phyloP scores from a whole-genome alignment of 2,113 vertebrate genomes.

The Notiomystis cincta region DNA sequence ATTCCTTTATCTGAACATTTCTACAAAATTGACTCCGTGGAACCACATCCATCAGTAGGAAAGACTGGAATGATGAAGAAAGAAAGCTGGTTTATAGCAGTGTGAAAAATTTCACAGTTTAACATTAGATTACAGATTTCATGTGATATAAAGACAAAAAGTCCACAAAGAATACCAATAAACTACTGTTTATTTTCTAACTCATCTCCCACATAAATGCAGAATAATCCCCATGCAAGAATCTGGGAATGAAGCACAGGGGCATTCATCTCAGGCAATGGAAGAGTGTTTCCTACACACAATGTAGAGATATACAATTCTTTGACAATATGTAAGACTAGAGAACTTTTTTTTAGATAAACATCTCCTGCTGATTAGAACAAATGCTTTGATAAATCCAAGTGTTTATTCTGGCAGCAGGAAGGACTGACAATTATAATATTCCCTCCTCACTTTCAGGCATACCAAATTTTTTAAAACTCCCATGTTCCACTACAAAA shows the following conservation, averaged over 20 bases:
- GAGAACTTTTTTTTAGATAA: not conserved
- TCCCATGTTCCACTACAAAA: not conserved
- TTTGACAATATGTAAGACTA: not conserved
- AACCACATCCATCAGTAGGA: not conserved
- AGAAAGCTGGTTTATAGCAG: not conserved
- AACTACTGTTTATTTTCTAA: not conserved
- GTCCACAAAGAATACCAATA: not conserved
- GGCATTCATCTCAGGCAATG: not conserved
- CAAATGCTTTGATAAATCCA: constrained; percentile 2
- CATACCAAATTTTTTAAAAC: not conserved
- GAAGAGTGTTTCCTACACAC: not conserved
- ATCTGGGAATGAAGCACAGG: not conserved
- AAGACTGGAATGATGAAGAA: not conserved
- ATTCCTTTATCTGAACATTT: not conserved
- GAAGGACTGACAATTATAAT: not conserved
- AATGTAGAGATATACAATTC: not conserved
- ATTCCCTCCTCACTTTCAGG: not conserved
- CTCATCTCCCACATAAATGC: not conserved
- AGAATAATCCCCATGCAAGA: not conserved
- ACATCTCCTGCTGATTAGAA: constrained; percentile 1
- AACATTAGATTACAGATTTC: not conserved
- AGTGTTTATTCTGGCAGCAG: constrained; percentile 10
- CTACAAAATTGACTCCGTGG: not conserved
- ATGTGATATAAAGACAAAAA: not conserved
- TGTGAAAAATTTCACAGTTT: not conserved